Conservation (phyloP, 2,888 invertebrate genomes). For the Rhagophthalmus giganteus region DNA sequence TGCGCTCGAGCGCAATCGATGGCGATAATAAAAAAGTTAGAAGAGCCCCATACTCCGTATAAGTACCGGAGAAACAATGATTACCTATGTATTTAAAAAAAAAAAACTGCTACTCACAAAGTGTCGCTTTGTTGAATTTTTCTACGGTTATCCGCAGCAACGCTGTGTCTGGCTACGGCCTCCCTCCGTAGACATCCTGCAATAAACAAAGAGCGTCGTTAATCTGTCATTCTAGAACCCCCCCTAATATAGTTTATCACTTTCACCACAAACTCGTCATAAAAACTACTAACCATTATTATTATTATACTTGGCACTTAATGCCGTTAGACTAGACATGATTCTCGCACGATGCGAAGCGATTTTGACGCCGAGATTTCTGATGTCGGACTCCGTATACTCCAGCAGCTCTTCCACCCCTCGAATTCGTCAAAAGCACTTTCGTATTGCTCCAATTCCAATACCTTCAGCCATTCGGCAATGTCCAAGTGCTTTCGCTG, state of each 20-base stretch:
- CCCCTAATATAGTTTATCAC: not conserved
- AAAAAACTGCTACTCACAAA: too few species aligned
- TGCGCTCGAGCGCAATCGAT: too few species aligned
- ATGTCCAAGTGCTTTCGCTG: constrained; percentile 59
- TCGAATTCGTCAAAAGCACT: constrained; percentile 56
- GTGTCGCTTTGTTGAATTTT: constrained; percentile 47
- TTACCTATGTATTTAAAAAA: too few species aligned
- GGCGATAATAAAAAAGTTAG: too few species aligned
- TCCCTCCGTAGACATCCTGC: constrained; percentile 20
- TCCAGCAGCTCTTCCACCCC: constrained; percentile 63
- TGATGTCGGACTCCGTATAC: constrained; percentile 62
- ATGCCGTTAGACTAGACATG: constrained; percentile 65
- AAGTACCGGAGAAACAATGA: too few species aligned
- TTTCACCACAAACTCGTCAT: not conserved
- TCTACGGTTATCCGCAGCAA: constrained; percentile 53
- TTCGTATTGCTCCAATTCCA: constrained; percentile 64
- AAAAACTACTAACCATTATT: constrained; percentile 35
- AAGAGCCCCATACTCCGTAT: too few species aligned
- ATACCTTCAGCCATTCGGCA: constrained; percentile 62
- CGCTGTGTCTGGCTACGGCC: constrained; percentile 52
- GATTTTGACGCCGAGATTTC: constrained; percentile 64
- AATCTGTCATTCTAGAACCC: constrained; percentile 1
- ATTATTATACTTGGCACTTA: constrained; percentile 65
- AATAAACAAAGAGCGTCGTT: constrained; percentile 12
- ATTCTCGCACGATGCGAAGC: constrained; percentile 67